Evolutionary conservation across 1,140 invertebrate species (phyloP), one percentile per base, ranked within the genome.

Genomic region (Rhyzopertha dominica): DNA sequence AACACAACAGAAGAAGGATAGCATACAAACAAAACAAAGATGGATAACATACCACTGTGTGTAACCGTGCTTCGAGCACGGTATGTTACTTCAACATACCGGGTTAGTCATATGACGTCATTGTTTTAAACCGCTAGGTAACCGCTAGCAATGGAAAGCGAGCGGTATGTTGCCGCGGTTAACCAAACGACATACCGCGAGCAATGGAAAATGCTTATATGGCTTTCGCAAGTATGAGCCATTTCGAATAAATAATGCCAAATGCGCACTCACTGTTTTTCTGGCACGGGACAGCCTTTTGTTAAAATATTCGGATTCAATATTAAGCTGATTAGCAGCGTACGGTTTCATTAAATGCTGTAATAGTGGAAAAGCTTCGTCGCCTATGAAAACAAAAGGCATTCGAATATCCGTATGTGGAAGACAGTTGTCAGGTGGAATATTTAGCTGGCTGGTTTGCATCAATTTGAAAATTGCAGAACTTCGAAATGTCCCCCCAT

Each of bases 321-420:
- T 25, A 32, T 50, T 31, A 32, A 66, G 39, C 23, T 58, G n/a
- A 24, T 53, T 49, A 12, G 57, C 49, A 12, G 64, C 57, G 49
- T 65, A 74, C 24, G 70, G 69, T 26, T 59, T 55, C 66, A 74
- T 67, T 38, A 73, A 46, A 43, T 64, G 59, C 22, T 26, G 16
- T 23, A 47, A 55, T 16, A 72, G 48, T 28, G 62, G 52, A 55
- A 73, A 74, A 19, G 68, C 68, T 38, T 63, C 65, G 59, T 74
- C 69, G 25, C 59, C 71, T 16, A 71, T 52, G 53, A 74, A 63
- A 24, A 67, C 59, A 43, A 54, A 62, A 13, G 67, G 69, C 18
- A 54, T 49, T 22, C 16, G 30, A 19, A 43, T 46, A 23, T 51
- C 34, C 16, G 22, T 47, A 24, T 51, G 12, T 32, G 54, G 56